These are phyloP conservation scores for Terrapene triunguis DNA, from an alignment of 2,113 vertebrate genomes.

Conservation along the genomic window DNA sequence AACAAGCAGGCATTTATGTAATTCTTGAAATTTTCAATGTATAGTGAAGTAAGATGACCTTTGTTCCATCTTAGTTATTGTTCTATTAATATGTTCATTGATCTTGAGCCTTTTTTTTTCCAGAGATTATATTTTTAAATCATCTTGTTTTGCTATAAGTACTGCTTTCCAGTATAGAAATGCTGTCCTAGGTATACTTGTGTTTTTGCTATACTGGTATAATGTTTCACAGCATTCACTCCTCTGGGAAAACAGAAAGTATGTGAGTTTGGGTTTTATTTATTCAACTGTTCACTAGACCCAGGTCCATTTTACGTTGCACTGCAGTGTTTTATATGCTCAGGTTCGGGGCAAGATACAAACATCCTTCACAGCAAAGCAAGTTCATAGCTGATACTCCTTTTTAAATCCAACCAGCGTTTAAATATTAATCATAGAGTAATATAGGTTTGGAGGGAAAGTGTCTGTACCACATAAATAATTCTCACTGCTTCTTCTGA, in stretches of 20 bases:
- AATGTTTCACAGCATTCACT: not conserved
- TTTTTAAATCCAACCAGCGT: not conserved
- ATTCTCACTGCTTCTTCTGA: not conserved
- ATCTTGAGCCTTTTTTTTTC: not conserved
- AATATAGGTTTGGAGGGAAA: not conserved
- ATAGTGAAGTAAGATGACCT: not conserved
- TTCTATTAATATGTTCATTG: not conserved
- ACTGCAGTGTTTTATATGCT: not conserved
- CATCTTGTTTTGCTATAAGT: not conserved
- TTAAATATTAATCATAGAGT: not conserved
- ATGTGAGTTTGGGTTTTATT: not conserved
- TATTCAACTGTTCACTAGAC: not conserved
- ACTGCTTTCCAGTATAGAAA: not conserved
- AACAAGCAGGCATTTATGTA: not conserved
- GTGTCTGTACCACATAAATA: not conserved
- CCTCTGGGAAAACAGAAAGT: not conserved
- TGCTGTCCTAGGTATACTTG: not conserved
- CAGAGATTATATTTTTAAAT: not conserved
- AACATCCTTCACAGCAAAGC: not conserved
- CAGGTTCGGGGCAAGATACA: not conserved
- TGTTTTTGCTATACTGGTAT: not conserved
- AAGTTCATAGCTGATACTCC: not conserved
- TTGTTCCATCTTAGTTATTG: not conserved
- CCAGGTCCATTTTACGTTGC: not conserved
- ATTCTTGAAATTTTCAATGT: not conserved